Evolutionary conservation across 2,797 vertebrate genomes (phyloP).

Genomic region (Acipenser transmontanus): DNA sequence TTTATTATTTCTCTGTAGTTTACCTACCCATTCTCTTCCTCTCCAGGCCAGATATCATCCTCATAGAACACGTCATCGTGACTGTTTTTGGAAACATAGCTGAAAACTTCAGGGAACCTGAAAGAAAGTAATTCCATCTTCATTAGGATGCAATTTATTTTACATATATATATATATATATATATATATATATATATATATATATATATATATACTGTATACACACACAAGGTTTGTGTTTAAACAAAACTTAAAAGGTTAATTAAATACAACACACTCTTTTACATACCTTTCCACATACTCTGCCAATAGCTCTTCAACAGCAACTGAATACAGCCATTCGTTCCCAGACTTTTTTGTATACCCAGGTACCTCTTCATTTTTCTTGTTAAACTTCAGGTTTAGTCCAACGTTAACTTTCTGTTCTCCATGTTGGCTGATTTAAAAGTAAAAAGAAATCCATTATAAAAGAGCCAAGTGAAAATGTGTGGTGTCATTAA

Average conservation of each 20-base stretch:
- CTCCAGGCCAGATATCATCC: constrained; percentile 91
- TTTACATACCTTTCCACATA: constrained; percentile 81
- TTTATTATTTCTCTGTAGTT: too few species aligned
- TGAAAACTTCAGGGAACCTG: constrained; percentile 87
- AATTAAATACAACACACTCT: too few species aligned
- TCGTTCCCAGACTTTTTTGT: constrained; percentile 91
- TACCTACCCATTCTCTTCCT: constrained; percentile 81
- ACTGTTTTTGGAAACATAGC: constrained; percentile 77
- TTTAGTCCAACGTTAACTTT: constrained; percentile 89
- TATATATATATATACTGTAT: too few species aligned
- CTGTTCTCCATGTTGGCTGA: constrained; percentile 91
- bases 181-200: too few species aligned
- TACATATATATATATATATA: too few species aligned
- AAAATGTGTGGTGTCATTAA: too few species aligned
- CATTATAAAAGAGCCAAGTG: too few species aligned
- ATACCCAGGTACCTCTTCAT: constrained; percentile 96
- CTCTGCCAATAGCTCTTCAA: constrained; percentile 83
- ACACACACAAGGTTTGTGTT: too few species aligned
- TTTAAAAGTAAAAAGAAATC: constrained; percentile 22
- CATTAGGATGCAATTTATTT: too few species aligned
- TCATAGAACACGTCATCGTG: constrained; percentile 95
- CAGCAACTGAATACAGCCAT: constrained; percentile 91
- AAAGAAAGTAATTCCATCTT: too few species aligned
- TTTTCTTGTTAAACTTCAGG: constrained; percentile 97
- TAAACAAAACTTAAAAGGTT: too few species aligned